These are phyloP conservation scores for Trichogramma evanescens DNA, from an alignment of 2,888 invertebrate genomes.

Conservation along the genomic window DNA sequence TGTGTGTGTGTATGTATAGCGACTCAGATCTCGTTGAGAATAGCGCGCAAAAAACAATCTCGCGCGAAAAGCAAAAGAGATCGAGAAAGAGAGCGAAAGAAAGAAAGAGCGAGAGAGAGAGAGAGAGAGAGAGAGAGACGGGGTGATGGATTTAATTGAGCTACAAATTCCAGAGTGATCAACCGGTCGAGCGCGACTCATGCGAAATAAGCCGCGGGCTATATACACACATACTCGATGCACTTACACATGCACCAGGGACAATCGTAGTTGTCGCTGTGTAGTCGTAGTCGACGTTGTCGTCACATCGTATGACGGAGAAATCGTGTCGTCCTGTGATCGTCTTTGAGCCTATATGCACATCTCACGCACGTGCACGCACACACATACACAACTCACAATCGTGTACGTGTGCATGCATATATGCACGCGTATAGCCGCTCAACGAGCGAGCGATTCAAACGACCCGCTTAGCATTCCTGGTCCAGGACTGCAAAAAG, in stretches of 20 bases:
- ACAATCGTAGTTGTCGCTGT: no score
- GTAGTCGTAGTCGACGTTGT: no score
- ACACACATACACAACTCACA: no score
- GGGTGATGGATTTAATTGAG: constrained; percentile 42
- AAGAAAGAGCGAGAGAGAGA: constrained; percentile 27
- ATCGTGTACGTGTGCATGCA: no score
- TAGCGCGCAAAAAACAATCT: constrained; percentile 5
- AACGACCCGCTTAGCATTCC: constrained; percentile 45
- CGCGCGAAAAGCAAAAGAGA: constrained; percentile 18
- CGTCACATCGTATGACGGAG: no score
- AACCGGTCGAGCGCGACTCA: constrained; percentile 41
- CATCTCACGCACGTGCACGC: no score
- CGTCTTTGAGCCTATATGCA: no score
- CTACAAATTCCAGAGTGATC: constrained; percentile 46
- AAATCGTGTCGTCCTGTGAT: no score
- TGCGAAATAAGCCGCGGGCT: constrained; percentile 37
- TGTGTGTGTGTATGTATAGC: no score
- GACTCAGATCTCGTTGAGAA: not conserved
- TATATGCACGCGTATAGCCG: constrained; percentile 1
- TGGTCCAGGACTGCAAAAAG: constrained; percentile 34
- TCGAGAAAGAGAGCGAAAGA: constrained; percentile 19
- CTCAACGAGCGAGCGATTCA: constrained; percentile 33
- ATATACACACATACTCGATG: no score
- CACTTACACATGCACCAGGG: no score
- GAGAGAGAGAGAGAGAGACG: constrained; percentile 24